A percentile compares a stretch with the other conserved stretches of the same genome.
phyloP scores from a whole-genome alignment of 2,888 invertebrate genomes.

The Catocala nupta region DNA sequence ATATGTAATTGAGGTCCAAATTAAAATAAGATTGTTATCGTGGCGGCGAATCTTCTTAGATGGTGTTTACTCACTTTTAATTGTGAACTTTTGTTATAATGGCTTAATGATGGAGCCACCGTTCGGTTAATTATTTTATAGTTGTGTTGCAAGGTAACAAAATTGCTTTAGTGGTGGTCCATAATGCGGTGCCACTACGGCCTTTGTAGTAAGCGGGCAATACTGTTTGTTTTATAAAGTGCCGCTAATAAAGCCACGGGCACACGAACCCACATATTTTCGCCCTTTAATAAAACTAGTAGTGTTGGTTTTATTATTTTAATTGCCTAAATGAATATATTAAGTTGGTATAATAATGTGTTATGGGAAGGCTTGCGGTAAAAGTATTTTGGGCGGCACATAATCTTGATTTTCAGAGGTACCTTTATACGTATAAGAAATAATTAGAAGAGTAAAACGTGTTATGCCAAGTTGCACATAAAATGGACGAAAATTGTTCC shows the following conservation, averaged over 20 bases:
- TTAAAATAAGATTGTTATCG: constrained; percentile 63
- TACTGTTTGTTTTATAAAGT: constrained; percentile 63
- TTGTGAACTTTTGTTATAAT: constrained; percentile 74
- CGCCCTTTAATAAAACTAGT: constrained; percentile 39
- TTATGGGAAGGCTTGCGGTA: constrained; percentile 15
- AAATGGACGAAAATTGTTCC: neutral
- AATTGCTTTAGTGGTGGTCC: constrained; percentile 61
- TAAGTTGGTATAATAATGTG: constrained; percentile 16
- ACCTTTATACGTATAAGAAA: neutral
- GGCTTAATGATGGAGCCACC: constrained; percentile 69
- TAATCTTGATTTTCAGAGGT: constrained; percentile 8
- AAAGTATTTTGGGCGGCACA: constrained; percentile 9
- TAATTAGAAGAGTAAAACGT: neutral
- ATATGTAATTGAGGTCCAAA: constrained; percentile 60
- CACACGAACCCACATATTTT: constrained; percentile 47
- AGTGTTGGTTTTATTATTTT: constrained; percentile 40
- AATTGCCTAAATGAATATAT: constrained; percentile 30
- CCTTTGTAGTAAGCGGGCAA: constrained; percentile 52
- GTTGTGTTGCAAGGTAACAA: constrained; percentile 61
- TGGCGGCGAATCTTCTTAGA: constrained; percentile 63
- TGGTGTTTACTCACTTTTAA: constrained; percentile 78
- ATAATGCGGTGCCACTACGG: constrained; percentile 55
- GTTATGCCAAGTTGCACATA: neutral
- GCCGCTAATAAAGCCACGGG: constrained; percentile 46
- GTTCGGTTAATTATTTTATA: constrained; percentile 69